phyloP scores from a whole-genome alignment of 1,140 invertebrate genomes.

The Penaeus japonicus region DNA sequence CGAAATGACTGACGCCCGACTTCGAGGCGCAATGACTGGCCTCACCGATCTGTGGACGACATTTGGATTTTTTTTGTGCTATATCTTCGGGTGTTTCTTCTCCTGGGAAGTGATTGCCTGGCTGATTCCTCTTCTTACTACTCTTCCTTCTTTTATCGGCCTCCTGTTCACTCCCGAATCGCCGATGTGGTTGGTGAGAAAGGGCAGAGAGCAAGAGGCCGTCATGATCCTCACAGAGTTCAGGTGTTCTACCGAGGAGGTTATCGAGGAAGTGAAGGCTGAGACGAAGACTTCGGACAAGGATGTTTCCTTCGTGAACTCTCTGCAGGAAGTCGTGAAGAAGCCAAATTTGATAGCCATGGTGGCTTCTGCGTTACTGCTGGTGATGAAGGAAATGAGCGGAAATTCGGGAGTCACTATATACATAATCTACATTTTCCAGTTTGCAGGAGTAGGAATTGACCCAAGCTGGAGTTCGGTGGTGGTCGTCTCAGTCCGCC shows the following conservation, averaged over 20 bases:
- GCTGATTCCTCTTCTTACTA: not conserved
- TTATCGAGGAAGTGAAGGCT: not conserved
- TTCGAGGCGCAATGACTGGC: not conserved
- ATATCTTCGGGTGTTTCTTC: not conserved
- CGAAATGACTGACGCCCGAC: not conserved
- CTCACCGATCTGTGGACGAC: not conserved
- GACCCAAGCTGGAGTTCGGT: conserved; percentile 21
- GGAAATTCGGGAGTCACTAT: not conserved
- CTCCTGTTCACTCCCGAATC: not conserved
- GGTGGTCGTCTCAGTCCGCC: not conserved
- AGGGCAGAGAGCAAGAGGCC: not conserved
- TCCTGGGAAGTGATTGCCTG: not conserved
- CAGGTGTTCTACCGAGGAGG: not conserved
- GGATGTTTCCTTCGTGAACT: not conserved
- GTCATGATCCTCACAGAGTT: not conserved
- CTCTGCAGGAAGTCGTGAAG: not conserved
- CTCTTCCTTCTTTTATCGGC: not conserved
- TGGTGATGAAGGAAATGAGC: conserved; percentile 7
- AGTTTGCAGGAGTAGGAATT: not conserved
- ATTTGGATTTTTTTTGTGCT: not conserved
- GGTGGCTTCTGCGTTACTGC: not conserved
- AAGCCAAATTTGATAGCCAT: not conserved
- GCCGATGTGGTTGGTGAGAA: conserved; percentile 9
- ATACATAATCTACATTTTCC: conserved; percentile 15
- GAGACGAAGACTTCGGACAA: not conserved